A percentile compares a stretch with the other conserved stretches of the same genome.
These are phyloP conservation scores for Cremastobaeus sp. DNA, from an alignment of 2,888 invertebrate genomes.

Conservation along the genomic window DNA sequence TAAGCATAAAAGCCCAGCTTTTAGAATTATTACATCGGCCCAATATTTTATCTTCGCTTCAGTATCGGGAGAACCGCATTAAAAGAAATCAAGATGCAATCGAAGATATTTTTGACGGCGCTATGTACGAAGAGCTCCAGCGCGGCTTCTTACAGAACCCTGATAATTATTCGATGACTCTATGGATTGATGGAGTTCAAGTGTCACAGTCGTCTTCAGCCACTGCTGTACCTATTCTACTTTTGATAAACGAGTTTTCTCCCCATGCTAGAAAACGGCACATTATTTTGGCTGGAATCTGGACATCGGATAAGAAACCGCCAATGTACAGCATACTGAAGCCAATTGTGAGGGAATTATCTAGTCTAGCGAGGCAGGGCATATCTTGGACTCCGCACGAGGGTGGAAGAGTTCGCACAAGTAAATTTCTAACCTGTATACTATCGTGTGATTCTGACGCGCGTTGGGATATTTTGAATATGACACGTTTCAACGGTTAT, in stretches of 20 bases:
- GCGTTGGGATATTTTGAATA: conserved; percentile 12
- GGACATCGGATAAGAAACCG: conserved; percentile 14
- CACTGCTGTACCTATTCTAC: conserved; percentile 43
- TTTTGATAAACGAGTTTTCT: conserved; percentile 44
- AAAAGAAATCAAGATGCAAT: conserved; percentile 9
- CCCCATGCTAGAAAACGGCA: conserved; percentile 44
- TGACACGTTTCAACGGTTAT: conserved; percentile 46
- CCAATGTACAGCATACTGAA: background rate
- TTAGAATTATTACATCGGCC: background rate
- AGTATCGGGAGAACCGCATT: conserved; percentile 1
- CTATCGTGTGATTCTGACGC: conserved; percentile 8
- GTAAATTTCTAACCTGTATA: background rate
- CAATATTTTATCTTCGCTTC: conserved; percentile 2
- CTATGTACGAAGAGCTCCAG: background rate
- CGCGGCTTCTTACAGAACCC: background rate
- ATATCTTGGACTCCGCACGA: conserved; percentile 13
- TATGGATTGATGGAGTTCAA: conserved; percentile 12
- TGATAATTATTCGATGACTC: conserved; percentile 1
- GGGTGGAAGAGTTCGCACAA: conserved; percentile 17
- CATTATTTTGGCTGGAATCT: conserved; percentile 46
- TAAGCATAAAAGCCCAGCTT: too few relatives aligned
- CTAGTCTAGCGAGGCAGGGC: conserved; percentile 20
- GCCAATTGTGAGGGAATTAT: background rate
- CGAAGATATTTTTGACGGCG: conserved; percentile 13
- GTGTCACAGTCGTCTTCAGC: conserved; percentile 35